A percentile compares a stretch with the other conserved stretches of the same genome.
Conservation (phyloP, 2,113 vertebrate species). For the Macheiramphus alcinus region DNA sequence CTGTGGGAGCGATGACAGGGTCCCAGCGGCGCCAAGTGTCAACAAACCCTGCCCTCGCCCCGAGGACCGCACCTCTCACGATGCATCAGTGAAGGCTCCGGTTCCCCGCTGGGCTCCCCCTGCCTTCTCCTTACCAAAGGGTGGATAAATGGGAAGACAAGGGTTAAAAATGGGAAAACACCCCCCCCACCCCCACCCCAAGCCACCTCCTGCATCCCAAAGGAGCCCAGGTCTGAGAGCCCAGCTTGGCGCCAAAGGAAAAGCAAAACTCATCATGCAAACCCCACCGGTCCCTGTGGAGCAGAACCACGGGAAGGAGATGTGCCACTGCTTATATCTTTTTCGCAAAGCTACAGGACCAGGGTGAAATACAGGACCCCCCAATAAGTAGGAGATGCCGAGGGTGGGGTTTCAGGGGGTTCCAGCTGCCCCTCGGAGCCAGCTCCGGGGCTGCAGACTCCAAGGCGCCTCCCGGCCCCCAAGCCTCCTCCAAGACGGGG, state of each 20-base stretch:
- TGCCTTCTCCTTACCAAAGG: neutral
- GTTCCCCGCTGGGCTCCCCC: accelerated
- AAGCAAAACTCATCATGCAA: neutral
- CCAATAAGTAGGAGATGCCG: accelerated
- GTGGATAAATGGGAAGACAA: neutral
- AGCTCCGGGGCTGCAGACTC: neutral
- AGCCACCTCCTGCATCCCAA: neutral
- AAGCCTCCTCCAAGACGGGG: neutral
- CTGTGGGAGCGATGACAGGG: neutral
- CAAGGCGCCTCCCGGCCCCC: accelerated
- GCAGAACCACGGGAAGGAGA: neutral
- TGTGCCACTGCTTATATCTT: too few relatives aligned
- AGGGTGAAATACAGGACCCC: too few relatives aligned
- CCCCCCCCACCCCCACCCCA: accelerated
- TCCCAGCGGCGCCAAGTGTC: accelerated
- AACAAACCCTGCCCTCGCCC: neutral
- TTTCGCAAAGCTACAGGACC: neutral
- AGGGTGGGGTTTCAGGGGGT: neutral
- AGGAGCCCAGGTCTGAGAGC: accelerated
- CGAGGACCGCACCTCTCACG: accelerated
- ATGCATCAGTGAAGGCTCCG: accelerated
- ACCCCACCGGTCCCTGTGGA: accelerated
- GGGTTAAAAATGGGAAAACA: neutral
- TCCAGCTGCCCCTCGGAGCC: accelerated
- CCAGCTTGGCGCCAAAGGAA: accelerated